phyloP scores from a whole-genome alignment of 2,113 vertebrate genomes.

The Callocephalon fimbriatum region DNA sequence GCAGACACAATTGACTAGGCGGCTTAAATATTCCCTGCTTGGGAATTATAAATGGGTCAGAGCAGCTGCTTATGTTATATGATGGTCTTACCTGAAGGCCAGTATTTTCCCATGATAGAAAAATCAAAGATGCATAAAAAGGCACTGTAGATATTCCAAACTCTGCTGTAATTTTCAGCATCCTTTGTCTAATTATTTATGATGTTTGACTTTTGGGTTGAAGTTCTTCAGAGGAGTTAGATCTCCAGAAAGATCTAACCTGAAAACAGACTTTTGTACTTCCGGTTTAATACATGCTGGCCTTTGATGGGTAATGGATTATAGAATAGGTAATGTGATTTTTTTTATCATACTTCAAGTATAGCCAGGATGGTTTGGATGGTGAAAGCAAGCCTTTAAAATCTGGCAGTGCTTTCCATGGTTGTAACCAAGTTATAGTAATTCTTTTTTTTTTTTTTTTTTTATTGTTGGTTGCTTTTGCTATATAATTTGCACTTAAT shows the following conservation, averaged over 20 bases:
- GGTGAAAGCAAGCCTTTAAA: background rate
- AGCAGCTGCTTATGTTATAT: background rate
- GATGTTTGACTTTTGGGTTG: slow-evolving; percentile 18
- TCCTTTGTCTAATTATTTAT: slow-evolving; percentile 28
- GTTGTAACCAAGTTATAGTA: background rate
- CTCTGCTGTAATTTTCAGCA: slow-evolving; percentile 19
- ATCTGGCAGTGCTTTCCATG: background rate
- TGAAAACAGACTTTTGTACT: slow-evolving; percentile 43
- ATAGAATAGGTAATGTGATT: slow-evolving; percentile 38
- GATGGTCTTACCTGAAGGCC: background rate
- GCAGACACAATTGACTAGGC: background rate
- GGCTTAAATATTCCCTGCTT: background rate
- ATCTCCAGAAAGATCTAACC: background rate
- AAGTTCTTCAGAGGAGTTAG: slow-evolving; percentile 27
- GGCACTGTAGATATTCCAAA: background rate
- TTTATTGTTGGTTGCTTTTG: background rate
- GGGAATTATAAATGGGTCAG: background rate
- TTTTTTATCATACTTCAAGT: slow-evolving; percentile 14
- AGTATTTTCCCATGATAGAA: background rate
- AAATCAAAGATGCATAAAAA: background rate
- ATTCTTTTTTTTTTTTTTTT: background rate
- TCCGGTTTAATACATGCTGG: slow-evolving; percentile 4
- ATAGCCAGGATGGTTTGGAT: background rate
- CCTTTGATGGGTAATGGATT: slow-evolving; percentile 50
- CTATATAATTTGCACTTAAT: background rate